Conservation (phyloP, 2,113 vertebrate species). For the Lontra canadensis region DNA sequence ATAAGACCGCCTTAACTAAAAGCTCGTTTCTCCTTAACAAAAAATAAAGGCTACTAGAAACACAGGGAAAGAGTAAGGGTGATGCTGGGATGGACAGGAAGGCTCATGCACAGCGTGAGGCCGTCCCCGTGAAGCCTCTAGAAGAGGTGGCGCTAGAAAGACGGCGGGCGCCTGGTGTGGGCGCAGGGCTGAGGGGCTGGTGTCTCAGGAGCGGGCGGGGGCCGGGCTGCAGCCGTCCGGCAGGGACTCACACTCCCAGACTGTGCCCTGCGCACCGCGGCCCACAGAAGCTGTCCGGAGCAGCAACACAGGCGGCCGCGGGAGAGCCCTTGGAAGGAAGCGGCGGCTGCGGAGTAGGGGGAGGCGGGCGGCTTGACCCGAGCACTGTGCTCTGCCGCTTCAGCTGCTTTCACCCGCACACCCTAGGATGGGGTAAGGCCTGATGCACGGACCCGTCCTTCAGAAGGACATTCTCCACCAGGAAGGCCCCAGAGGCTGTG, state of each 20-base stretch:
- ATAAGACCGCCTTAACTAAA: neutral
- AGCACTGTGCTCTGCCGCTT: too few relatives aligned
- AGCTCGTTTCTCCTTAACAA: neutral
- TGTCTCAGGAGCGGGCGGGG: neutral
- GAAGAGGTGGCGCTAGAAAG: neutral
- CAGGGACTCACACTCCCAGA: too few relatives aligned
- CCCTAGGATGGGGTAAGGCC: neutral
- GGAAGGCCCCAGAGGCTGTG: neutral
- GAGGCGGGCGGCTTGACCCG: neutral
- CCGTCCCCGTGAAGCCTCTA: neutral
- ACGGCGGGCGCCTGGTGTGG: too few relatives aligned
- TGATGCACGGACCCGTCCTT: neutral
- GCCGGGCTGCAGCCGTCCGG: neutral
- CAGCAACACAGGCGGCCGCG: neutral
- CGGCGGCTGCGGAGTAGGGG: too few relatives aligned
- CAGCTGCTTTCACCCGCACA: neutral
- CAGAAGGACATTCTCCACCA: neutral
- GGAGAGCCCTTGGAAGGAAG: neutral
- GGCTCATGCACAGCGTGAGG: neutral
- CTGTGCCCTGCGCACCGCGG: too few relatives aligned
- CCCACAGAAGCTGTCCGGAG: neutral
- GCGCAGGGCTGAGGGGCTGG: too few relatives aligned
- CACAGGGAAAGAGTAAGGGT: neutral
- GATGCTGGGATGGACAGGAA: neutral
- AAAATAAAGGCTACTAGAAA: too few relatives aligned